A percentile compares a stretch with the other conserved stretches of the same genome.
These are phyloP conservation scores for Centropristis striata DNA, from an alignment of 2,113 vertebrate genomes.

Conservation along the genomic window DNA sequence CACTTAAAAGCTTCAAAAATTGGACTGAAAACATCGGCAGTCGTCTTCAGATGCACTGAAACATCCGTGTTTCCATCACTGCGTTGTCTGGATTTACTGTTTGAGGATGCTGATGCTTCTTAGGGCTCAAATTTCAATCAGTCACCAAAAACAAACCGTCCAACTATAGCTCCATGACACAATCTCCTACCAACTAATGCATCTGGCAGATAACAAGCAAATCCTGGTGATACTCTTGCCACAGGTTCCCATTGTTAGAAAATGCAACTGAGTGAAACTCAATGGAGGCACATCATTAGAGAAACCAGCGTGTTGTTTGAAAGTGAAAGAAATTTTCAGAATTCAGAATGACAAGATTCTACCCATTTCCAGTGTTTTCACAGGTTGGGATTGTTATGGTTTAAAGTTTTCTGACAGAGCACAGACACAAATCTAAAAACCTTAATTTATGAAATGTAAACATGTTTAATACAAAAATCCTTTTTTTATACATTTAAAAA, in stretches of 20 bases:
- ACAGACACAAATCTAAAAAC: background rate
- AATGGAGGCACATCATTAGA: background rate
- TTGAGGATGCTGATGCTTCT: constrained; percentile 5
- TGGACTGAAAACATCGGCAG: constrained; percentile 12
- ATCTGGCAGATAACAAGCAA: background rate
- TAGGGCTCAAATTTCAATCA: constrained; percentile 1
- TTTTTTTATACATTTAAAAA: background rate
- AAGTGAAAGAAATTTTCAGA: background rate
- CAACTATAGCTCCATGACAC: constrained; percentile 5
- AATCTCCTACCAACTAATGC: constrained; percentile 1
- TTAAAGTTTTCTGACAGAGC: background rate
- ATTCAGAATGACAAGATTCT: background rate
- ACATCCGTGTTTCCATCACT: background rate
- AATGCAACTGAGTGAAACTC: background rate
- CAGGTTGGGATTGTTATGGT: background rate
- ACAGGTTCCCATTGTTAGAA: background rate
- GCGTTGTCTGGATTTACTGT: constrained; percentile 7
- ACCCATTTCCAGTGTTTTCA: background rate
- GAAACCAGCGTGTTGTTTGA: background rate
- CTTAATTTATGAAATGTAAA: background rate
- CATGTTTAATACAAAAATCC: background rate
- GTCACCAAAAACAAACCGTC: background rate
- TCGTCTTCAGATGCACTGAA: background rate
- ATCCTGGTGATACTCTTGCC: background rate
- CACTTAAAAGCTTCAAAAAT: background rate